A percentile compares a stretch with the other conserved stretches of the same genome.
Evolutionary conservation across 53 echinoderm and acorn worm species (phyloP).

Genomic region (Glandiceps talaboti): DNA sequence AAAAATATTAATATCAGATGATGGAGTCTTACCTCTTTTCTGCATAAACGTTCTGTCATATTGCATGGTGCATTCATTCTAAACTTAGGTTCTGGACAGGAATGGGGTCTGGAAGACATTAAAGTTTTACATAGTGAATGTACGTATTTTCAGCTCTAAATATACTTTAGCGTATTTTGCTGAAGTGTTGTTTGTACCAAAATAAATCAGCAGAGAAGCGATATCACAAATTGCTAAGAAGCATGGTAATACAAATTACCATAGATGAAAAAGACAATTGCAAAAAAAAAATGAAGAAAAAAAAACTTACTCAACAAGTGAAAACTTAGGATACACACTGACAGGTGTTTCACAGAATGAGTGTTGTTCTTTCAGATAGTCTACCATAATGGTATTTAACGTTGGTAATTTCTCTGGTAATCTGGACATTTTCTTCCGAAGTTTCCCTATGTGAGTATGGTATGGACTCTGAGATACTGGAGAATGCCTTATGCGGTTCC

Average conservation of each 20-base stretch:
- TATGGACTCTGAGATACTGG: not conserved
- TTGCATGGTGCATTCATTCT: not conserved
- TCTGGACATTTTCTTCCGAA: not conserved
- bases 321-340: not conserved
- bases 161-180: no score
- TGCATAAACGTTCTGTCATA: not conserved
- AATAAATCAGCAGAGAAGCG: no score
- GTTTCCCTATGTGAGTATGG: not conserved
- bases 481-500: not conserved
- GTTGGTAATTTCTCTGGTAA: not conserved
- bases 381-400: not conserved
- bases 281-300: no score
- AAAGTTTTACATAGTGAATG: no score
- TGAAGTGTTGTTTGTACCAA: no score
- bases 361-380: not conserved
- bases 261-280: no score
- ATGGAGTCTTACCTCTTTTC: not conserved
- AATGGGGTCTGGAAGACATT: not conserved
- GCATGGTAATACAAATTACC: no score
- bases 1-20: no score
- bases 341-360: not conserved
- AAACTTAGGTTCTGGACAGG: not conserved
- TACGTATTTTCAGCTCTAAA: no score
- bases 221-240: no score
- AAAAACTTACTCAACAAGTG: not conserved